Conservation (phyloP, 2,888 invertebrate species). For the Lycophotia porphyrea region DNA sequence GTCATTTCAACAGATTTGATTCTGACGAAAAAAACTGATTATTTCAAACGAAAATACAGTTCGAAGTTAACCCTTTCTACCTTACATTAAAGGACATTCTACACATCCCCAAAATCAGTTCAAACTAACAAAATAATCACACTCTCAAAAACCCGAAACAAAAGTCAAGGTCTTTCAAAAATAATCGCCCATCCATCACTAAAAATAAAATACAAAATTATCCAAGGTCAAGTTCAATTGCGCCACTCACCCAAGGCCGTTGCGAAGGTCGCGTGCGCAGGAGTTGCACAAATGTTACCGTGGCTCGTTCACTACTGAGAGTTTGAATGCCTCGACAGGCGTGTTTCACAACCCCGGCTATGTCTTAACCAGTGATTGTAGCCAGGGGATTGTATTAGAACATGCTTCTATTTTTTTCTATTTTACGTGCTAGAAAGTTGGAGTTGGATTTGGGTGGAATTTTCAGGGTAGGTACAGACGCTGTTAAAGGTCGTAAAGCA, state of each 20-base stretch:
- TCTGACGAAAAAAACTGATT: too few relatives aligned
- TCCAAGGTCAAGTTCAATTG: constrained; percentile 81
- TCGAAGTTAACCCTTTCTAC: neutral
- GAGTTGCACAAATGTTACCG: constrained; percentile 82
- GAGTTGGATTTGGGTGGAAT: neutral
- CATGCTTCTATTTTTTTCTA: constrained; percentile 48
- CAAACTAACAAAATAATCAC: too few relatives aligned
- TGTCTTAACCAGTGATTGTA: constrained; percentile 86
- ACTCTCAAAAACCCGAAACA: neutral
- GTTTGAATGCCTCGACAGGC: constrained; percentile 69
- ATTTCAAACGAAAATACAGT: neutral
- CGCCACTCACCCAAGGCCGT: constrained; percentile 85
- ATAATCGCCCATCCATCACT: neutral
- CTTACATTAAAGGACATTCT: neutral
- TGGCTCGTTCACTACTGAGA: constrained; percentile 85
- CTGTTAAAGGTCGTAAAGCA: neutral
- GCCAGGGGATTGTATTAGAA: constrained; percentile 76
- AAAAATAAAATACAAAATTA: constrained; percentile 47
- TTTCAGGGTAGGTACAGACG: neutral
- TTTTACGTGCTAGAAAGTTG: constrained; percentile 35
- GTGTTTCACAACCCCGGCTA: constrained; percentile 85
- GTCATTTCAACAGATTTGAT: too few relatives aligned
- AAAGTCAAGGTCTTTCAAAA: neutral
- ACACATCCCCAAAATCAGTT: neutral
- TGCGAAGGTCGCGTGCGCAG: constrained; percentile 77